Evolutionary conservation across 2,888 invertebrate genomes (phyloP).

Genomic region (Nycteola revayana): DNA sequence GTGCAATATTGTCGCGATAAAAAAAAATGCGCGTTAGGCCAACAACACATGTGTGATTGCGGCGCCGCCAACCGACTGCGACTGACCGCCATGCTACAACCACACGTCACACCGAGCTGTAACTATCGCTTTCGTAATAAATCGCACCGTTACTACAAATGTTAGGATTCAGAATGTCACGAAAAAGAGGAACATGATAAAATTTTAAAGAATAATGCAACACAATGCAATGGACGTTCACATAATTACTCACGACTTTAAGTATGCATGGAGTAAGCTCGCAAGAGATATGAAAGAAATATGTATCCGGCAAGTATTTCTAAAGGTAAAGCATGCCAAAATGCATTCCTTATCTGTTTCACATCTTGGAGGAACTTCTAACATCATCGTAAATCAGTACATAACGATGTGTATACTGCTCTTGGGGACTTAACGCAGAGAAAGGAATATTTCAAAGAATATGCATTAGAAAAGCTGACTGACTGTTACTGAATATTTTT

Average conservation of each 20-base stretch:
- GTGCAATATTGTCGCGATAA: neutral
- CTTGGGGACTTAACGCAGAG: too few relatives aligned
- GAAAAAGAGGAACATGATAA: slow-evolving; percentile 11
- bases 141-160: slow-evolving; percentile 42
- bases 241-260: too few relatives aligned
- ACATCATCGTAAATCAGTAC: slow-evolving; percentile 5
- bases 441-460: too few relatives aligned
- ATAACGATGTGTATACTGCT: slow-evolving; percentile 2
- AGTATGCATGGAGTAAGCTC: too few relatives aligned
- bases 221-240: too few relatives aligned
- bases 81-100: slow-evolving; percentile 44
- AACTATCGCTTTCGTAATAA: slow-evolving; percentile 61
- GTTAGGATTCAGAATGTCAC: slow-evolving; percentile 28
- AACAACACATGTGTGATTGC: slow-evolving; percentile 45
- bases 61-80: slow-evolving; percentile 50
- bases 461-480: too few relatives aligned
- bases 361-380: slow-evolving; percentile 1
- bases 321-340: too few relatives aligned
- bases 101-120: slow-evolving; percentile 37
- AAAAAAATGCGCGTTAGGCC: slow-evolving; percentile 13
- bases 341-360: slow-evolving; percentile 5
- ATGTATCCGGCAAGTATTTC: too few relatives aligned
- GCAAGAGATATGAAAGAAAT: too few relatives aligned
- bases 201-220: neutral
- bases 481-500: too few relatives aligned